Base-by-base conservation (phyloP, 2,113 vertebrate genomes). In the Alces alces region DNA sequence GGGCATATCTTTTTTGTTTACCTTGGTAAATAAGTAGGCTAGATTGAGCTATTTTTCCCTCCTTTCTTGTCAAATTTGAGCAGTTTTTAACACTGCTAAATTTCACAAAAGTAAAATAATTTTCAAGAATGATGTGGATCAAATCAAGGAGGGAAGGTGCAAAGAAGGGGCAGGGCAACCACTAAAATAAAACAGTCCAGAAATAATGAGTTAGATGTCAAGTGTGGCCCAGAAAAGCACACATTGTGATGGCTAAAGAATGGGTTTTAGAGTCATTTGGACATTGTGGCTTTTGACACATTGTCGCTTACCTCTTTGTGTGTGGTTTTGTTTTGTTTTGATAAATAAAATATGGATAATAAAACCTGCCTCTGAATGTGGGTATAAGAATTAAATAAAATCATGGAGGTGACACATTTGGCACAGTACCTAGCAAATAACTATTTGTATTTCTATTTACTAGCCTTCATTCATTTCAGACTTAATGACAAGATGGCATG, bases 361-460 rank as follows among this genome's bases (percentile, higher is more conserved):
- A 83, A 92, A 80, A 90, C 17, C 43, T 86, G 19, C 19, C 33
- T 94, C 28, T 76, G 57, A 85, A 73, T 55, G 19, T 30, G 76
- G 2, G 2, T 70, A 25, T 50, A 86, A 91, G 28, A 95, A 93
- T 57, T 94, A 95, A 93, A 91, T 61, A 83, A 84, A 93, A 85
- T 84, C n/a, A 87, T n/a, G 7, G 10, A 73, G 21, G 54, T 6
- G 47, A 66, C 76, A 2, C 19, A 7, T 23, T 78, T 17, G 27
- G 2, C 33, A 70, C 15, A 52, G 27, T 14, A 57, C 0, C 25
- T 84, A 60, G 14, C 39, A 89, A 70, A 60, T 54, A 84, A 54
- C 52, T n/a, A 27, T 64, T 89, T 95, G 10, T 89, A 73, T 54
- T 55, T 50, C 1, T 73, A 94, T 15, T 4, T 76, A 54, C 55